phyloP scores from a whole-genome alignment of 2,888 invertebrate genomes.

The Listrodromus nycthemerus region DNA sequence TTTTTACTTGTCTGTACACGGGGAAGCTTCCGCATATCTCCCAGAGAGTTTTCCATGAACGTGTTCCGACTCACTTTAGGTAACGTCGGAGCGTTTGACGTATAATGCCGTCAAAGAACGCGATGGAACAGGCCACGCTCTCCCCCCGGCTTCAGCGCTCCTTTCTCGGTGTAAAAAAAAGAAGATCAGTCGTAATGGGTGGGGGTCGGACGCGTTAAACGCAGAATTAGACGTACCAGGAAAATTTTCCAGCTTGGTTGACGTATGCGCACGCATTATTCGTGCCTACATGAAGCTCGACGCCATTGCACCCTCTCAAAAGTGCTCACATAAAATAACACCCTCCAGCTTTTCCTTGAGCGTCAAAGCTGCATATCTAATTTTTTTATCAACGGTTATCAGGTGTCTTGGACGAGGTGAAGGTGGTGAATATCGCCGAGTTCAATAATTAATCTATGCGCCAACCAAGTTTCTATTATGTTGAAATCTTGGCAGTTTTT shows the following conservation, averaged over 20 bases:
- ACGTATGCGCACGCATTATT: not conserved
- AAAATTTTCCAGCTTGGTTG: conserved; percentile 10
- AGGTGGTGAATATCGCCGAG: too few relatives aligned
- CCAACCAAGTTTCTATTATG: not conserved
- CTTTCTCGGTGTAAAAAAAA: conserved; percentile 66
- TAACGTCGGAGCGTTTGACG: conserved; percentile 69
- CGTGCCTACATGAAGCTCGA: not conserved
- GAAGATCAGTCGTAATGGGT: conserved; percentile 40
- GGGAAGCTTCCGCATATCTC: conserved; percentile 44
- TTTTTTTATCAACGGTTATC: not conserved
- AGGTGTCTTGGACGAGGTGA: not conserved
- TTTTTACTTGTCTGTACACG: conserved; percentile 36
- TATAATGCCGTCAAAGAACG: conserved; percentile 75
- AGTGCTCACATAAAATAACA: not conserved
- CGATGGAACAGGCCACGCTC: conserved; percentile 63
- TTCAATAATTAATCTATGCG: not conserved
- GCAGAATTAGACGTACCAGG: conserved; percentile 69
- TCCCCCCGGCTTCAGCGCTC: not conserved
- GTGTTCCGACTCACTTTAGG: conserved; percentile 58
- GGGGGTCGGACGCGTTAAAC: conserved; percentile 69
- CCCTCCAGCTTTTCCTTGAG: not conserved
- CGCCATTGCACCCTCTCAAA: not conserved
- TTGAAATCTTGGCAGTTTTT: not conserved
- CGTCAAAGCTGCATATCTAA: not conserved
- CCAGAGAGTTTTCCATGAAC: conserved; percentile 33